Evolutionary conservation across 2,797 vertebrate species (phyloP), one percentile per base, ranked within the genome.

Genomic region (Allobates femoralis): DNA sequence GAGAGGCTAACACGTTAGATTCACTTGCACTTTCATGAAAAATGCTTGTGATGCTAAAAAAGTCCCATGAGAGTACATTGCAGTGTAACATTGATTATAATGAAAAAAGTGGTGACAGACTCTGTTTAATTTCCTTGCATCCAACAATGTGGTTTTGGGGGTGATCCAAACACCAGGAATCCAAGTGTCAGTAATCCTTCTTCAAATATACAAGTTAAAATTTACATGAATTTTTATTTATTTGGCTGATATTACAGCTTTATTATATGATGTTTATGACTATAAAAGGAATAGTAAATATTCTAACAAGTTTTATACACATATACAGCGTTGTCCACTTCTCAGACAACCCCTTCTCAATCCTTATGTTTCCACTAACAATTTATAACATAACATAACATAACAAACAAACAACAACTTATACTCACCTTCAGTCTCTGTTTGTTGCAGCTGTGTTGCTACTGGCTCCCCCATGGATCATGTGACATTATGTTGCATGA

Each of bases 71-170:
- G 8, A 67, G 32, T 21, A 67, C 34, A 67, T 19, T 30, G 16
- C 5, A 34, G 18, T 19, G 21, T 10, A 34, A 67, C 4, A 19
- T 21, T 34, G 26, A 32, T 11, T 67, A 16, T 32, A 67, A 34
- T 28, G 26, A 60, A 58, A 28, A 64, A 67, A 67, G 64, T 34
- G 64, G 16, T 67, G 64, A 32, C 30, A 34, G 30, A 67, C 32
- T 19, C 30, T 7, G 30, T 67, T 23, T 14, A 69, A 23, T 3
- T 69, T 37, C 32, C 23, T 69, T 21, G 23, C 37, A 41, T 73
- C 37, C 34, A 73, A 73, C 34, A n/a, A 14, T 73, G 69, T 73
- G 69, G 69, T 73, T 73, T 73, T n/a, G 34, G 11, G 23, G 21
- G 34, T 34, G n/a, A 73, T 37, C 16, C 64, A 32, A 67, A 30